phyloP scores from a whole-genome alignment of 2,113 vertebrate genomes.

The Psophia crepitans region DNA sequence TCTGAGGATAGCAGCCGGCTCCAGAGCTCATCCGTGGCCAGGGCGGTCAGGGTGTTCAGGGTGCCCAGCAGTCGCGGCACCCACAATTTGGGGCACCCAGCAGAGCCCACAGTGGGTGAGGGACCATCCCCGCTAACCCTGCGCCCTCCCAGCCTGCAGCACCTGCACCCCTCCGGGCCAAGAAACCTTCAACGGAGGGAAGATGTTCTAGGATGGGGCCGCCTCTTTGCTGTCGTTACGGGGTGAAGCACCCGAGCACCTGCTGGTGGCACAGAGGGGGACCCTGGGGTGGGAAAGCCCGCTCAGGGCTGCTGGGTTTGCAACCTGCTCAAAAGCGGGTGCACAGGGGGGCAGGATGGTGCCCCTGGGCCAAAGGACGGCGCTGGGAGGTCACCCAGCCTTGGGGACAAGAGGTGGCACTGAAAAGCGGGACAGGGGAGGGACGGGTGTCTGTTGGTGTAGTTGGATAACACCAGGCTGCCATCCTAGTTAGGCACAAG shows the following conservation, averaged over 20 bases:
- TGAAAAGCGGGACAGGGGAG: background rate
- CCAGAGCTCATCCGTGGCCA: fast-evolving
- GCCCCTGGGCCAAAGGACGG: background rate
- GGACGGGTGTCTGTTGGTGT: background rate
- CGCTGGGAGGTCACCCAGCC: background rate
- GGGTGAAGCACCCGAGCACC: background rate
- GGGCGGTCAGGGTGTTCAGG: background rate
- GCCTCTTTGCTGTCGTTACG: background rate
- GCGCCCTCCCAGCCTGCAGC: background rate
- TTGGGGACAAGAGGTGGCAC: background rate
- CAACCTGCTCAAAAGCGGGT: background rate
- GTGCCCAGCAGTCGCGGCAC: background rate
- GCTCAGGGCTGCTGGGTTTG: background rate
- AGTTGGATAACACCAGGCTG: background rate
- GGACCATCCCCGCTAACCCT: background rate
- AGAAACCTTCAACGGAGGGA: background rate
- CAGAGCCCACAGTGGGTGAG: background rate
- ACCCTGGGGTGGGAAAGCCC: background rate
- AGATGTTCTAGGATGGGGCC: background rate
- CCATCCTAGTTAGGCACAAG: background rate
- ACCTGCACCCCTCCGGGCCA: background rate
- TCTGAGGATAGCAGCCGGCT: fast-evolving
- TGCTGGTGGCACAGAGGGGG: background rate
- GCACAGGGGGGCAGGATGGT: background rate
- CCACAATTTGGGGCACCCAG: background rate